Evolutionary conservation across 2,888 invertebrate species (phyloP).

Genomic region (Orthosia cruda): DNA sequence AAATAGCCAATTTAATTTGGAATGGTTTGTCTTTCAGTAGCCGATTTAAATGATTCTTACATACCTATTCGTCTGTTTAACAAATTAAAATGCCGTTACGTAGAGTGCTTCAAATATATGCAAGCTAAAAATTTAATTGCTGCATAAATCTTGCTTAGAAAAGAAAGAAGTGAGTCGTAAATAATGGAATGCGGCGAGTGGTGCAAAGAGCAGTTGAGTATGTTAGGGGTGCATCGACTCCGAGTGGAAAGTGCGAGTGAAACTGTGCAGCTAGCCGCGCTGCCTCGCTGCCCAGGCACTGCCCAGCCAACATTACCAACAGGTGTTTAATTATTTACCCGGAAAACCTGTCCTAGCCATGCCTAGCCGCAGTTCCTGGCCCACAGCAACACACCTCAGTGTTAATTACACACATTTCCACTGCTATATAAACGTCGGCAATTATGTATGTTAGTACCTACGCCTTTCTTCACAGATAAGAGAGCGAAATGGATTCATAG

Average conservation of each 20-base stretch:
- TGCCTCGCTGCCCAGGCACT: slow-evolving; percentile 42
- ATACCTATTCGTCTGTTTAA: neutral
- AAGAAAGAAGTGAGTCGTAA: slow-evolving; percentile 27
- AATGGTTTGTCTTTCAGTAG: neutral
- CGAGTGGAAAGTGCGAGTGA: slow-evolving; percentile 72
- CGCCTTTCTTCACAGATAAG: slow-evolving; percentile 44
- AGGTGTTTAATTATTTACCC: slow-evolving; percentile 74
- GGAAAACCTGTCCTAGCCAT: slow-evolving; percentile 70
- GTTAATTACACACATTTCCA: slow-evolving; percentile 62
- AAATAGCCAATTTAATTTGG: neutral
- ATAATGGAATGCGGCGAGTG: slow-evolving; percentile 46
- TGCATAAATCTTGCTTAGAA: slow-evolving; percentile 18
- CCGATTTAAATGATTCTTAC: neutral
- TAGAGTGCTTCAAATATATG: neutral
- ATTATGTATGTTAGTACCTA: slow-evolving; percentile 32
- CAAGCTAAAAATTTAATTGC: neutral
- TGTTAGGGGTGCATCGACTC: slow-evolving; percentile 64
- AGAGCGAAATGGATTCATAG: slow-evolving; percentile 27
- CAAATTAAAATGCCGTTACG: neutral
- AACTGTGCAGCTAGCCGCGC: slow-evolving; percentile 68
- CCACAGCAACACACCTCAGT: slow-evolving; percentile 30
- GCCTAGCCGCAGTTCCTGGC: slow-evolving; percentile 44
- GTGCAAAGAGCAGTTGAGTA: slow-evolving; percentile 49
- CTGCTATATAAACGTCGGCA: slow-evolving; percentile 57
- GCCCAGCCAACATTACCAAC: slow-evolving; percentile 60